phyloP scores from a whole-genome alignment of 2,113 vertebrate species.

The Tenebrosternarchus preto region DNA sequence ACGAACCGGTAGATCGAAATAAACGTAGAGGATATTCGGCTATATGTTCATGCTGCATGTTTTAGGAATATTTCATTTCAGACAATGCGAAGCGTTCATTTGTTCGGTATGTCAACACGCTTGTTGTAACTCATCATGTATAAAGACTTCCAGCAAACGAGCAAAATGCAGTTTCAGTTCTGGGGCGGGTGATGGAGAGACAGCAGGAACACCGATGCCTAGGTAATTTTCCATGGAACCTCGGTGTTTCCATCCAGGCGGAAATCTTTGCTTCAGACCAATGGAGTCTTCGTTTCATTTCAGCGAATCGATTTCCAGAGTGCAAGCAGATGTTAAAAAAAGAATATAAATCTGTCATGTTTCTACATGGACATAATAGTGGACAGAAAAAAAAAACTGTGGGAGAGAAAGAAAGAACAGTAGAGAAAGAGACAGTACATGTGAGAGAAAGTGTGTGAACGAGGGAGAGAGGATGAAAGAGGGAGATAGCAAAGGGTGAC shows the following conservation, averaged over 20 bases:
- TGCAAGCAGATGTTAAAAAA: background rate
- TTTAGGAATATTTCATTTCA: background rate
- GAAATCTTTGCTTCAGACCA: conserved; percentile 25
- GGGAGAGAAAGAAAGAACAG: background rate
- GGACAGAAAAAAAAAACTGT: background rate
- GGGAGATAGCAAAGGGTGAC: background rate
- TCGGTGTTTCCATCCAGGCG: background rate
- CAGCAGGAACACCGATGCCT: background rate
- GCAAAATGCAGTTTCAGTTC: background rate
- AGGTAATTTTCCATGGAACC: conserved; percentile 8
- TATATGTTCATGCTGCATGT: background rate
- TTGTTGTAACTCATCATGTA: background rate
- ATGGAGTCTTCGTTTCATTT: conserved; percentile 12
- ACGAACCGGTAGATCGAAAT: background rate
- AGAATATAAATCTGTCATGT: background rate
- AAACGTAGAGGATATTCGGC: background rate
- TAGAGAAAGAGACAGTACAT: background rate
- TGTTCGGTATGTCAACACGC: background rate
- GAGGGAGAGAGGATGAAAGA: conserved; percentile 13
- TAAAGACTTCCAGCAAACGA: background rate
- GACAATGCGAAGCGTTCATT: background rate
- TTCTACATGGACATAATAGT: conserved; percentile 56
- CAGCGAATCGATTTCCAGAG: conserved; percentile 11
- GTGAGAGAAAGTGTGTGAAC: background rate
- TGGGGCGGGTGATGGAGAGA: background rate